Evolutionary conservation across 2,113 vertebrate genomes (phyloP), one percentile per base, ranked within the genome.

Genomic region (Kryptolebias marmoratus): DNA sequence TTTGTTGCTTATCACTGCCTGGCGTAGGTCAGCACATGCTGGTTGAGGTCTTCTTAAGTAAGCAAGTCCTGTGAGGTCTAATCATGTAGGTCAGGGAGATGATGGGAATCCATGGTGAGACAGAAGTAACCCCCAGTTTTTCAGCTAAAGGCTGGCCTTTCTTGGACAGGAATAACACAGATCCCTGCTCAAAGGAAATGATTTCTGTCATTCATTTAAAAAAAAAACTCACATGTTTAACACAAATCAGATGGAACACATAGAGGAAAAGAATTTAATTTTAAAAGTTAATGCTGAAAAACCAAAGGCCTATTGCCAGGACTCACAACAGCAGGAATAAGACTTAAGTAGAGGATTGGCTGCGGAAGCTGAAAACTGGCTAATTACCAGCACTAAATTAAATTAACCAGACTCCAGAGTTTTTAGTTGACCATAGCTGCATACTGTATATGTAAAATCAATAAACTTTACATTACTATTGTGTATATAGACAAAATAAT

Each of bases 21-120:
- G 31, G 63, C 59, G 64, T 7, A 72, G 74, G 54, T 28, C 28
- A 66, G 31, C 64, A 39, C 72, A 77, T 31, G 16, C 64, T 64
- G 62, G 68, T 63, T 16, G 32, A 64, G 72, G 74, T 81, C 73
- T 30, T 58, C 69, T 75, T 82, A 87, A 74, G 56, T 67, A 86
- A 87, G 68, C 75, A 89, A 87, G 28, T 52, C 69, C 48, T 79
- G 81, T 83, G 88, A 80, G 76, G 79, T 88, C 73, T 64, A n/a
- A 76, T 79, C 64, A 78, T 30, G 5, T 32, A 78, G 65, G 71
- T 79, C 50, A 80, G 50, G 61, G 50, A 80, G 75, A 68, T 57
- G 77, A 79, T 86, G 74, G 60, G 62, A 86, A 66, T 70, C 55
- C n/a, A 50, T 16, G 61, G 73, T 31, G 71, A 79, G 73, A 77